These are phyloP conservation scores for Myotis davidii DNA, from an alignment of 2,113 vertebrate genomes.

Conservation along the genomic window DNA sequence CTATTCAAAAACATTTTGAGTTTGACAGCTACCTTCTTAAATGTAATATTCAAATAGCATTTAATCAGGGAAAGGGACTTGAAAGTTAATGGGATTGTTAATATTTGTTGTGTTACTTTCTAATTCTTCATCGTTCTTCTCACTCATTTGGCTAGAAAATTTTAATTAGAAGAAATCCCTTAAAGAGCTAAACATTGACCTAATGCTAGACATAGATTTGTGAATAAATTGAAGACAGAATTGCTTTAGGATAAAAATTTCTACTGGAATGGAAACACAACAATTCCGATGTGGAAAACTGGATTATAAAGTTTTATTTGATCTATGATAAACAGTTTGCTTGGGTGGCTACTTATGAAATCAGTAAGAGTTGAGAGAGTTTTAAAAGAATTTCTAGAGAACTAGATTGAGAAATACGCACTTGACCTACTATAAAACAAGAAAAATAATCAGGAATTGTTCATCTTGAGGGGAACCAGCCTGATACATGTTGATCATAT, in stretches of 20 bases:
- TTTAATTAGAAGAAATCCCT: not conserved
- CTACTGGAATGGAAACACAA: not conserved
- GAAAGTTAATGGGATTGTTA: not conserved
- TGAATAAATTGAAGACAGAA: not conserved
- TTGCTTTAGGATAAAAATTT: not conserved
- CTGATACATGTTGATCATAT: not conserved
- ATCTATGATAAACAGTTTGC: not conserved
- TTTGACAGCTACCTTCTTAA: not conserved
- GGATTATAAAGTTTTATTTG: not conserved
- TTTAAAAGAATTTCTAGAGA: not conserved
- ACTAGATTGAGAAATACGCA: not conserved
- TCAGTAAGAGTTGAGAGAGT: not conserved
- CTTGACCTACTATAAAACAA: not conserved
- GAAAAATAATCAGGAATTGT: not conserved
- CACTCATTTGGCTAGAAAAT: not conserved
- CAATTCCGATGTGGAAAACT: not conserved
- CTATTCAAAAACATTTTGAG: not conserved
- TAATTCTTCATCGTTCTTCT: not conserved
- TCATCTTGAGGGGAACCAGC: not conserved
- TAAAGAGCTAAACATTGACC: not conserved
- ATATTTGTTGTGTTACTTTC: not conserved
- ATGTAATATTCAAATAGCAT: not conserved
- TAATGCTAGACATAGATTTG: not conserved
- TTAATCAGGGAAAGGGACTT: not conserved
- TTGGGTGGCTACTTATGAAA: not conserved